These are phyloP conservation scores for Neoniphon sammara DNA, from an alignment of 2,797 vertebrate species.

Conservation along the genomic window DNA sequence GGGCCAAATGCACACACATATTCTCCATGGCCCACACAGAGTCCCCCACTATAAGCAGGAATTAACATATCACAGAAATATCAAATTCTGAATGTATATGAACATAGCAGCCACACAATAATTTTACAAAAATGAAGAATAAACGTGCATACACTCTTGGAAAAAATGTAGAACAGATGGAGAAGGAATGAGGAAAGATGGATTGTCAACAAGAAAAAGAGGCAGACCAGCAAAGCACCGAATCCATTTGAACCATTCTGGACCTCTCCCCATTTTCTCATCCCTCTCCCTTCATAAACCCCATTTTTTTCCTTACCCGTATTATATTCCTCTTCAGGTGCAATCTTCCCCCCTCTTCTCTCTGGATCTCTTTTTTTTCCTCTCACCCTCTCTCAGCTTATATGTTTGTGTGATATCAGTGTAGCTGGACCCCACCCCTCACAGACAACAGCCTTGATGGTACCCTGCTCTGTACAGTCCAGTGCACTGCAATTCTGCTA, in stretches of 20 bases:
- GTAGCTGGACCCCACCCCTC: slow-evolving; percentile 86
- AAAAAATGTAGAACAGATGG: slow-evolving; percentile 24
- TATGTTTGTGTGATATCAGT: slow-evolving; percentile 79
- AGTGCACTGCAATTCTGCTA: slow-evolving; percentile 84
- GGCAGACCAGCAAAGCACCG: slow-evolving; percentile 50
- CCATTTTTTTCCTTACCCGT: slow-evolving; percentile 82
- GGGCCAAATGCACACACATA: slow-evolving; percentile 65
- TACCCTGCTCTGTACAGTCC: slow-evolving; percentile 82
- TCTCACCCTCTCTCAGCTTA: slow-evolving; percentile 65
- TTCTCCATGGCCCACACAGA: slow-evolving; percentile 60
- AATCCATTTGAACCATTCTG: slow-evolving; percentile 67
- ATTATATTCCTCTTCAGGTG: slow-evolving; percentile 82
- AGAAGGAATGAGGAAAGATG: slow-evolving; percentile 46
- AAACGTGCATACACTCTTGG: slow-evolving; percentile 24
- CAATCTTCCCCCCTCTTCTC: slow-evolving; percentile 81
- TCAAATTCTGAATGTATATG: slow-evolving; percentile 39
- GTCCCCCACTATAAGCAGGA: slow-evolving; percentile 35
- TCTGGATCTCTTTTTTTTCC: slow-evolving; percentile 68
- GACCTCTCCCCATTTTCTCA: slow-evolving; percentile 74
- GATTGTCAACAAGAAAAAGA: slow-evolving; percentile 48
- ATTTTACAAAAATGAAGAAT: slow-evolving; percentile 25
- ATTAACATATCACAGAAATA: slow-evolving; percentile 38
- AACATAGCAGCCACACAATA: slow-evolving; percentile 27
- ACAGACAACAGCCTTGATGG: slow-evolving; percentile 83
- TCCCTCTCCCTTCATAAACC: slow-evolving; percentile 62